phyloP scores from a whole-genome alignment of 1,140 invertebrate genomes.

The Drosophila pachea region DNA sequence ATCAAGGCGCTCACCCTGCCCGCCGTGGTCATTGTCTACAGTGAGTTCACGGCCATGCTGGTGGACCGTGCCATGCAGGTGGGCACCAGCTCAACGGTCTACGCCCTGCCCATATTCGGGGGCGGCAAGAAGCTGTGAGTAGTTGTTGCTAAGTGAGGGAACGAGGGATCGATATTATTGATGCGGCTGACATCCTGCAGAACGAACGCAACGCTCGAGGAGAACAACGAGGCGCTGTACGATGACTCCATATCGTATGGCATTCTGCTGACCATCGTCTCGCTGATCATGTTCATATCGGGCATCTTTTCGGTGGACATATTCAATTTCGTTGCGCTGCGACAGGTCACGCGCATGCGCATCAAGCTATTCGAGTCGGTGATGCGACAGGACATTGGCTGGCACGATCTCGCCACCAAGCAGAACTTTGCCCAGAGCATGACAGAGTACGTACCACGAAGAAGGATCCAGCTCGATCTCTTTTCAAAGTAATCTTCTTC shows the following conservation, averaged over 20 bases:
- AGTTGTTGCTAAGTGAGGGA: neutral
- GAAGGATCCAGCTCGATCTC: neutral
- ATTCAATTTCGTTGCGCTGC: constrained; percentile 83
- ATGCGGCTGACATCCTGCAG: constrained; percentile 27
- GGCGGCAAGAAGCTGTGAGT: constrained; percentile 82
- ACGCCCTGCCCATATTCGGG: constrained; percentile 79
- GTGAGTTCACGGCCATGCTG: constrained; percentile 84
- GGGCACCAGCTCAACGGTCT: constrained; percentile 78
- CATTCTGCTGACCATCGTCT: constrained; percentile 81
- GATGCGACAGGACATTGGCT: constrained; percentile 92
- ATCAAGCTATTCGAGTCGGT: constrained; percentile 86
- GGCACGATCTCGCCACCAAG: constrained; percentile 91
- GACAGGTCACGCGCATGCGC: constrained; percentile 86
- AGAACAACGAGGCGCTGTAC: constrained; percentile 82
- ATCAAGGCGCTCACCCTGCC: constrained; percentile 83
- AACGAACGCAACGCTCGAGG: constrained; percentile 81
- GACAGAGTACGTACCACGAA: constrained; percentile 84
- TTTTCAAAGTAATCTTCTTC: neutral
- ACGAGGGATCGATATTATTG: neutral
- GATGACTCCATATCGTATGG: constrained; percentile 85
- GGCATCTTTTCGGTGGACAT: constrained; percentile 84
- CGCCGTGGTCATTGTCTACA: constrained; percentile 85
- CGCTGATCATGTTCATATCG: constrained; percentile 83
- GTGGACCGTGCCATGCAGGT: constrained; percentile 79
- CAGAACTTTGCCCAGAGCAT: constrained; percentile 93